Conservation (phyloP, 2,113 vertebrate genomes). For the Mirza zaza region DNA sequence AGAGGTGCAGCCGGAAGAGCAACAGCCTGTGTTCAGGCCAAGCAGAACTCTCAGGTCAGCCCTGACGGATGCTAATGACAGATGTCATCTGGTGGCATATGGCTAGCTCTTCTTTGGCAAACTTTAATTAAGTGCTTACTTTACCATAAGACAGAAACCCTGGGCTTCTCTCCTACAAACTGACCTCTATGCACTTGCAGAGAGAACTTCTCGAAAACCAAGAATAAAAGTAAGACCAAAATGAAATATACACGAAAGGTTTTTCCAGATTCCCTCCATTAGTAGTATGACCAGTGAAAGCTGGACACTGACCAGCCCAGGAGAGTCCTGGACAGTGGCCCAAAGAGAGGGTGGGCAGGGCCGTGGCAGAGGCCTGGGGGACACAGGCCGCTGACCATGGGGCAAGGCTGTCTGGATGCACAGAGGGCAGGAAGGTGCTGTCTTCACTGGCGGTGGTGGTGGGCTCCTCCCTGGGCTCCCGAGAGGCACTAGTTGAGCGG, state of each 20-base stretch:
- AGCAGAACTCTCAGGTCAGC: background rate
- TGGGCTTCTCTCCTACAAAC: background rate
- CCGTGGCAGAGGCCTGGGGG: accelerated
- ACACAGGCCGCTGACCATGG: background rate
- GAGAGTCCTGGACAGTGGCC: background rate
- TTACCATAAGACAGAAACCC: background rate
- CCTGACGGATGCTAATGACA: background rate
- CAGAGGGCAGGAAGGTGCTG: accelerated
- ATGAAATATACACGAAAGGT: background rate
- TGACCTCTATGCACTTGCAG: background rate
- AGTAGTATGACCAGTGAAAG: background rate
- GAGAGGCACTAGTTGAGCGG: background rate
- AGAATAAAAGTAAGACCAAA: background rate
- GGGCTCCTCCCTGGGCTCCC: background rate
- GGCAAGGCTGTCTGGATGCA: background rate
- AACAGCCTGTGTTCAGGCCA: background rate
- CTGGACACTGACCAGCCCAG: background rate
- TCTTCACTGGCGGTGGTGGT: background rate
- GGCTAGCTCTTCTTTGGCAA: background rate
- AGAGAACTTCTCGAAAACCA: background rate
- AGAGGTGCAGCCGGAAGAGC: accelerated
- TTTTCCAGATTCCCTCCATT: background rate
- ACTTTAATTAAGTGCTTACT: background rate
- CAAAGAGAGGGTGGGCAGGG: background rate
- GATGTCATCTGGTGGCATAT: accelerated